Conservation (phyloP, 2,113 vertebrate species). For the Tupaia tana region DNA sequence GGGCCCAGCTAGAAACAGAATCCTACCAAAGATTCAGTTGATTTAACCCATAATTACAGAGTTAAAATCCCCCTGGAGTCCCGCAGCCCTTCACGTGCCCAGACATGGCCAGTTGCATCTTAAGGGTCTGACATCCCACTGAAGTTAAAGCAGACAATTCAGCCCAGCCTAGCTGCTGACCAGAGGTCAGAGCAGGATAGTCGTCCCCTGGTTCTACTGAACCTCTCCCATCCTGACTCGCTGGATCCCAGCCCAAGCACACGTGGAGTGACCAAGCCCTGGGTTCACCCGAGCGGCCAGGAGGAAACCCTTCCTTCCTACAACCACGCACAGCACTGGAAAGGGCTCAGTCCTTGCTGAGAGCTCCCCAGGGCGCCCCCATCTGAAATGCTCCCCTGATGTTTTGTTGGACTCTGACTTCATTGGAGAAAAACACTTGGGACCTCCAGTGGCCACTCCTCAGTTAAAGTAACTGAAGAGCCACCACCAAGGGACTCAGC, state of each 20-base stretch:
- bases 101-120: too few relatives aligned
- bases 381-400: fast-evolving
- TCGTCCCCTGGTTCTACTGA: too few relatives aligned
- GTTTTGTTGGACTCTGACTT: neutral
- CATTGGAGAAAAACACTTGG: neutral
- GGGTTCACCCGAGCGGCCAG: neutral
- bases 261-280: too few relatives aligned
- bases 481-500: fast-evolving
- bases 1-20: neutral
- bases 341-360: neutral
- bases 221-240: neutral
- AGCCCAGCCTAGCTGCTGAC: neutral
- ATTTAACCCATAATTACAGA: neutral
- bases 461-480: fast-evolving
- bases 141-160: too few relatives aligned
- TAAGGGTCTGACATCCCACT: neutral
- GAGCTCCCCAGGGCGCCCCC: neutral
- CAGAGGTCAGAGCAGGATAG: neutral
- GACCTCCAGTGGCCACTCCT: neutral
- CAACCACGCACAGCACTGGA: neutral
- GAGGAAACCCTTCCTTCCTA: neutral
- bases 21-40: too few relatives aligned
- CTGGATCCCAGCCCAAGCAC: too few relatives aligned
- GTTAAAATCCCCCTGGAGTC: neutral
- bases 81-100: neutral